Base-by-base conservation (phyloP, 1,140 invertebrate genomes). In the Rhagoletis pomonella region DNA sequence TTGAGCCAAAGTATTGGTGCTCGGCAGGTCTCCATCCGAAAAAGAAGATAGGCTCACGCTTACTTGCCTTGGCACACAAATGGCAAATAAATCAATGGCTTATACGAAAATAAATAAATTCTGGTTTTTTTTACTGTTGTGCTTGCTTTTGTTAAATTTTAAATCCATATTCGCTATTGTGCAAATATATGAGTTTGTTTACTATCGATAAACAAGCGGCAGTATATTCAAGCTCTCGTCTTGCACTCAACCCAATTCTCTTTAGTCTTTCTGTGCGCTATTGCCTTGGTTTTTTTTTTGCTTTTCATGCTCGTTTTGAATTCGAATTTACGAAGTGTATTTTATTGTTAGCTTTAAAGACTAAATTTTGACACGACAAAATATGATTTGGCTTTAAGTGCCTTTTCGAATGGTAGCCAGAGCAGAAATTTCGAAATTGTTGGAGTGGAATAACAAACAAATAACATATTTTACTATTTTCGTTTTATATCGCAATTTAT, bases 21-120 rank as follows among this genome's bases (percentile, higher is more conserved):
- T 29, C 62, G 17, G 14, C 60, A 67, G 9, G 39, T 3, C 19
- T 64, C n/a, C n/a, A 7, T 12, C 62, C 7, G n/a, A 19, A 64
- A 64, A 29, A 19, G n/a, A 64, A 64, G 29, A 64, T 19, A 64
- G 62, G n/a, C 62, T 64, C 29, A 64, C 29, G n/a, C n/a, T 64
- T 64, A 64, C 29, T 64, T 64, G 10, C 62, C n/a, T 64, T 64
- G 17, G 17, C 29, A 10, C n/a, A 19, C 17, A 73, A 47, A 73
- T 73, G 14, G 5, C 14, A n/a, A 47, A 73, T 73, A 73, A 73
- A 73, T 73, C 42, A 73, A 73, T 73, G 39, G 67, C 44, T 73
- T 73, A 39, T 73, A 47, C 44, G 10, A 14, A 7, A 14, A 73
- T 4, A 44, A 73, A 73, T 44, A 14, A 6, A 44, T 73, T 47